Evolutionary conservation across 2,888 invertebrate genomes (phyloP).

Genomic region (Orthosia cruda): DNA sequence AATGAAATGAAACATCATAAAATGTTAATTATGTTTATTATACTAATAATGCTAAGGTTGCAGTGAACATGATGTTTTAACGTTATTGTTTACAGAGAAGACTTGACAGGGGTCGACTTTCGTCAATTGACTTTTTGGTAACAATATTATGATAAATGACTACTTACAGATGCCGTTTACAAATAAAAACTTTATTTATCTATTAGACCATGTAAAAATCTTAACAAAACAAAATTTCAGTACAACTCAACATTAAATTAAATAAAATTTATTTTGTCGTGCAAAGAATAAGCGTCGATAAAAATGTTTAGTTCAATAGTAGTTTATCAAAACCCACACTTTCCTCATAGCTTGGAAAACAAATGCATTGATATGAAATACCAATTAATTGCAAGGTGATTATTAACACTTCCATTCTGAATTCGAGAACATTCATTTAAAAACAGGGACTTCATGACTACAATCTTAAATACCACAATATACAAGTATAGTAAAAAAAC

Average conservation of each 20-base stretch:
- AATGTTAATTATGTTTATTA: conserved; percentile 89
- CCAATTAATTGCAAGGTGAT: conserved; percentile 77
- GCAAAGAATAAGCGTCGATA: conserved; percentile 73
- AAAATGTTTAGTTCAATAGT: conserved; percentile 60
- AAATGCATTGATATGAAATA: conserved; percentile 69
- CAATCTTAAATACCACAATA: conserved; percentile 71
- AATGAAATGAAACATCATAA: conserved; percentile 70
- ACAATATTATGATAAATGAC: conserved; percentile 78
- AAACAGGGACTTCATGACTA: conserved; percentile 71
- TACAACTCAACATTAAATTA: conserved; percentile 77
- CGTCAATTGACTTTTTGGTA: conserved; percentile 87
- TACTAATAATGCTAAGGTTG: conserved; percentile 87
- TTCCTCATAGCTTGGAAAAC: conserved; percentile 73
- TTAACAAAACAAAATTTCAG: conserved; percentile 81
- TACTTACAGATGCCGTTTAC: conserved; percentile 75
- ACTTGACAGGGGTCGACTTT: conserved; percentile 72
- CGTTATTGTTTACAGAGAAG: conserved; percentile 74
- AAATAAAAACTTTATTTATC: conserved; percentile 73
- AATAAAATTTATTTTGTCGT: conserved; percentile 75
- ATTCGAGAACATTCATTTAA: conserved; percentile 69
- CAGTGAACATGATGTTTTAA: conserved; percentile 85
- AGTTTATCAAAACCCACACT: conserved; percentile 75
- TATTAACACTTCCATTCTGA: conserved; percentile 66
- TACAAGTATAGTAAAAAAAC: conserved; percentile 84
- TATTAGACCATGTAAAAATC: conserved; percentile 72